phyloP scores from a whole-genome alignment of 2,888 invertebrate species.

The Tinea semifulvella region DNA sequence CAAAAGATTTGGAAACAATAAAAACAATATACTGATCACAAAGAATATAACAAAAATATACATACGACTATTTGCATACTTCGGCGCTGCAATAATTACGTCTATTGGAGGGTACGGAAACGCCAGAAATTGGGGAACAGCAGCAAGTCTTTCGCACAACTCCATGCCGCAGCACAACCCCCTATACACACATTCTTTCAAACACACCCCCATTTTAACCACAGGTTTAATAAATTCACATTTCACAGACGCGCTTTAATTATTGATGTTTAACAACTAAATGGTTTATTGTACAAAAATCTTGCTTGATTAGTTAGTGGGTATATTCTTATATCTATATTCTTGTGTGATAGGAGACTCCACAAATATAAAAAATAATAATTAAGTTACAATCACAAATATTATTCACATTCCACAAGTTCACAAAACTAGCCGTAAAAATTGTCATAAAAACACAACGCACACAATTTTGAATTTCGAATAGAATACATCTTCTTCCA shows the following conservation, averaged over 20 bases:
- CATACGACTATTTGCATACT: conserved; percentile 40
- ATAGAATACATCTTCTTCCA: conserved; percentile 10
- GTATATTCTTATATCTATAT: too few species aligned
- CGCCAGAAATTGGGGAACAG: conserved; percentile 35
- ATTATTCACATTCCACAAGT: too few species aligned
- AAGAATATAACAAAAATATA: conserved; percentile 23
- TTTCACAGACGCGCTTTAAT: too few species aligned
- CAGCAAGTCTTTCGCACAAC: conserved; percentile 37
- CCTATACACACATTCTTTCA: conserved; percentile 42
- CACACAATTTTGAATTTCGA: conserved; percentile 22
- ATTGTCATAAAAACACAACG: not conserved
- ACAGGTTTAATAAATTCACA: not conserved
- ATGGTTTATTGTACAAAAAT: too few species aligned
- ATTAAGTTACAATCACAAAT: too few species aligned
- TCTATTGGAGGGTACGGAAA: conserved; percentile 47
- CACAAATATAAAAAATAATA: too few species aligned
- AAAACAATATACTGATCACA: too few species aligned
- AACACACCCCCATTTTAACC: conserved; percentile 26
- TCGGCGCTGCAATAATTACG: conserved; percentile 45
- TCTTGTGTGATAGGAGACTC: too few species aligned
- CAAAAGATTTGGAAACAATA: too few species aligned
- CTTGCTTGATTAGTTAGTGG: too few species aligned
- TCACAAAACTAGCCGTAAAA: too few species aligned
- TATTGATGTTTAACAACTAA: too few species aligned
- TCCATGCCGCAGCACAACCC: conserved; percentile 39